Evolutionary conservation across 2,113 vertebrate species (phyloP), one percentile per base, ranked within the genome.

Genomic region (Picathartes gymnocephalus): DNA sequence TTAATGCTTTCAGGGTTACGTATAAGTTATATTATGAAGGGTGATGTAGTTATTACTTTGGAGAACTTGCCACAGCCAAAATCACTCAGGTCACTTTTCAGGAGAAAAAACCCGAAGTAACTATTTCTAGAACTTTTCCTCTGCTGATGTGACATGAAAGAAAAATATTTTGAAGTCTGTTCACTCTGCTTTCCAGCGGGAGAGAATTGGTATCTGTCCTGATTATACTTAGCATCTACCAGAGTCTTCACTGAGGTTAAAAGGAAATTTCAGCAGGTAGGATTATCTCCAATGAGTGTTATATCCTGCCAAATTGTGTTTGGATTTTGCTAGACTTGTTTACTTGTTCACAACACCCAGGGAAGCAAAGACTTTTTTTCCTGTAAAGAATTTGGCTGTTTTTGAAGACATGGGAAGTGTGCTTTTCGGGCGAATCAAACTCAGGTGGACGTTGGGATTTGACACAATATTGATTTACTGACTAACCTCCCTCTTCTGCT

Each of bases 261-360:
- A 96, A 95, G 90, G 76, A 96, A 97, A 93, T 90, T 96, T 93
- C 93, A 94, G 92, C 95, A 96, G 85, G 95, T 95, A 86, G 93
- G 93, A 96, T 96, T 96, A 95, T 94, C 90, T 88, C 92, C 92
- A 83, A 40, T 71, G 90, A 90, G 68, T 92, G 79, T 81, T 96
- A 90, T 40, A 94, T 77, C 81, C 93, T 93, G 94, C 90, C 95
- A 96, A 96, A 95, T 94, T 93, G 79, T 90, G 92, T 90, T 88
- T 92, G 96, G 92, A 90, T 88, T 95, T 93, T 92, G 79, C 81
- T 96, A 81, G 94, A 90, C 68, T 96, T 91, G 90, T 85, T 96
- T 92, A 81, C 88, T 92, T 74, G 85, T 61, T 96, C 93, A 42
- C 79, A 93, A 60, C 60, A 81, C 60, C 85, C 47, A 60, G 85